Percentiles rank a stretch among this genome's conserved stretches.
Evolutionary conservation across 2,113 vertebrate species (phyloP).

Genomic region (Coptodon rendalli): DNA sequence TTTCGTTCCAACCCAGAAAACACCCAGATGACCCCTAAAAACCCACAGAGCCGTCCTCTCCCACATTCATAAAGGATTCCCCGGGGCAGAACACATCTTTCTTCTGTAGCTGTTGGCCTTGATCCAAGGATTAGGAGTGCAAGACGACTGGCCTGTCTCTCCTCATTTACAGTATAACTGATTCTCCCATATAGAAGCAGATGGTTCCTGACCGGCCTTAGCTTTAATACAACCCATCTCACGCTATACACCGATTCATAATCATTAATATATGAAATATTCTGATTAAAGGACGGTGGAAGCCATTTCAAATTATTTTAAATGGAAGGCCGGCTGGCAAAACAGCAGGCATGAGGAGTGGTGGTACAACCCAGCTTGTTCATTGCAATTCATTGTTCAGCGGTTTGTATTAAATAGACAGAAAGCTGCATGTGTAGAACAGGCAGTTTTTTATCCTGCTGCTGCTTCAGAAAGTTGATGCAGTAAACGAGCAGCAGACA

Average conservation of each 20-base stretch:
- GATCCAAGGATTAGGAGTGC: slow-evolving; percentile 15
- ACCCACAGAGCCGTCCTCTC: not conserved
- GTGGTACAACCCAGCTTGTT: not conserved
- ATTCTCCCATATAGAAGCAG: not conserved
- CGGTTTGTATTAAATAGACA: not conserved
- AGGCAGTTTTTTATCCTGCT: not conserved
- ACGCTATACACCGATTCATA: not conserved
- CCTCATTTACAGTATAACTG: not conserved
- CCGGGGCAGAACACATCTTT: not conserved
- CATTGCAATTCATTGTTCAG: not conserved
- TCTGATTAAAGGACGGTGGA: not conserved
- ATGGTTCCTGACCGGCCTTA: not conserved
- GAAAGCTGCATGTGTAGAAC: not conserved
- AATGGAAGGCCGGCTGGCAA: not conserved
- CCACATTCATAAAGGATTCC: slow-evolving; percentile 18
- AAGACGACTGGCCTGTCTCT: not conserved
- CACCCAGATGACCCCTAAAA: slow-evolving; percentile 1
- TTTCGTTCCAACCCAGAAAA: not conserved
- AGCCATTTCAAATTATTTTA: not conserved
- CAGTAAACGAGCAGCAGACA: not conserved
- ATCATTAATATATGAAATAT: not conserved
- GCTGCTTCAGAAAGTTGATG: not conserved
- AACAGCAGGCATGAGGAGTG: not conserved
- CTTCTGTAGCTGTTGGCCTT: slow-evolving; percentile 25
- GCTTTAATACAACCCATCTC: slow-evolving; percentile 4